A percentile compares a stretch with the other conserved stretches of the same genome.
Evolutionary conservation across 2,113 vertebrate species (phyloP).

Genomic region (Nothocercus julius): DNA sequence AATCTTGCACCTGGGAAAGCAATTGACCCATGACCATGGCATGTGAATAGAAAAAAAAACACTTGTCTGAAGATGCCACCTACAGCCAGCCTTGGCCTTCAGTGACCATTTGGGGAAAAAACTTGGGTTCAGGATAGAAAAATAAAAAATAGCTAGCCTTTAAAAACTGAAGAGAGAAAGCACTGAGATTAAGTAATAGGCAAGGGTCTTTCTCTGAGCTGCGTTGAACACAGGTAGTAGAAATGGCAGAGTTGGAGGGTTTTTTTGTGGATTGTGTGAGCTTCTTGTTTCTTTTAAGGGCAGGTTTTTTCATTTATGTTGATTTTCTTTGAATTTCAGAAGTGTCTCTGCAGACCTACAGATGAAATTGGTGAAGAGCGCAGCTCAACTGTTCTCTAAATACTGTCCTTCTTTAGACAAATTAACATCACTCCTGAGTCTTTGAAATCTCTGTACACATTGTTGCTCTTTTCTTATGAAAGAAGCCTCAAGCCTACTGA

Average conservation of each 20-base stretch:
- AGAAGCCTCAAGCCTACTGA: background rate
- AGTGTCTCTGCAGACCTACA: background rate
- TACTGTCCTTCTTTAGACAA: background rate
- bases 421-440: background rate
- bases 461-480: background rate
- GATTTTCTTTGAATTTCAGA: background rate
- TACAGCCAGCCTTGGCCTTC: background rate
- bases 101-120: background rate
- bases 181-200: background rate
- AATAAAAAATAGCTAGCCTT: background rate
- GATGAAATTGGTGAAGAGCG: background rate
- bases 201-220: background rate
- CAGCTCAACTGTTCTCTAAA: background rate
- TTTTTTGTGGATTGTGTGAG: background rate
- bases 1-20: background rate
- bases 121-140: rapidly evolving
- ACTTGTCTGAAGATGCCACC: background rate
- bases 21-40: background rate
- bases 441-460: background rate
- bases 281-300: background rate
- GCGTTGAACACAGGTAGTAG: background rate
- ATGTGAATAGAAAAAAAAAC: background rate
- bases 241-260: background rate
- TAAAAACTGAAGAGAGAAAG: background rate
- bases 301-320: background rate